phyloP scores from a whole-genome alignment of 2,797 vertebrate species.

The Coranthus polyacanthus region DNA sequence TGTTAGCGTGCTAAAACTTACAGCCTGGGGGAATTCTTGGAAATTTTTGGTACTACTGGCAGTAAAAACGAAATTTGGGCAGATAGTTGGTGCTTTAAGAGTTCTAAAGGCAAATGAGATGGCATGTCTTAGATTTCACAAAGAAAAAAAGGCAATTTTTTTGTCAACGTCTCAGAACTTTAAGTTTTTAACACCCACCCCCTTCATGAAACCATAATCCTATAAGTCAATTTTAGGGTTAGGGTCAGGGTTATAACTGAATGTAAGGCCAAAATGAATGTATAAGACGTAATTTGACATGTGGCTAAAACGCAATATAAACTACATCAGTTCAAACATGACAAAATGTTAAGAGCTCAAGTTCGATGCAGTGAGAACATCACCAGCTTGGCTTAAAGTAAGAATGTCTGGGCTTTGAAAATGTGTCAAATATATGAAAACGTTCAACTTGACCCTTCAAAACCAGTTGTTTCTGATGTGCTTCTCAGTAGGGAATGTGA shows the following conservation, averaged over 20 bases:
- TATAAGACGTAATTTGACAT: too few species aligned
- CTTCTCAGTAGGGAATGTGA: not conserved
- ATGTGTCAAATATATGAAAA: not conserved
- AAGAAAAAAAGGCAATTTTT: not conserved
- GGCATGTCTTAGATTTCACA: not conserved
- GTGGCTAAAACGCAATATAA: too few species aligned
- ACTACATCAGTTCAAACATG: too few species aligned
- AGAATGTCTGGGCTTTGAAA: not conserved
- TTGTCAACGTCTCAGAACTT: not conserved
- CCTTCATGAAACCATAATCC: too few species aligned
- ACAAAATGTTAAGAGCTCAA: not conserved
- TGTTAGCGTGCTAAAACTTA: not conserved
- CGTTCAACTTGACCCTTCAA: not conserved
- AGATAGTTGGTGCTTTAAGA: not conserved
- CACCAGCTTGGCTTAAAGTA: not conserved
- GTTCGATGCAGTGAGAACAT: not conserved
- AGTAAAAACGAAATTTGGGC: not conserved
- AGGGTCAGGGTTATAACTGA: too few species aligned
- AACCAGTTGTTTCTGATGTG: conserved; percentile 2
- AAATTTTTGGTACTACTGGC: not conserved
- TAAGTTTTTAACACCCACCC: not conserved
- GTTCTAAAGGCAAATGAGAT: not conserved
- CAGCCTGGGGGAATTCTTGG: not conserved
- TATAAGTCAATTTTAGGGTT: too few species aligned
- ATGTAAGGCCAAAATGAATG: too few species aligned